Percentiles rank a stretch among this genome's conserved stretches.
phyloP scores from a whole-genome alignment of 2,113 vertebrate species.

The Puffinus mauretanicus region DNA sequence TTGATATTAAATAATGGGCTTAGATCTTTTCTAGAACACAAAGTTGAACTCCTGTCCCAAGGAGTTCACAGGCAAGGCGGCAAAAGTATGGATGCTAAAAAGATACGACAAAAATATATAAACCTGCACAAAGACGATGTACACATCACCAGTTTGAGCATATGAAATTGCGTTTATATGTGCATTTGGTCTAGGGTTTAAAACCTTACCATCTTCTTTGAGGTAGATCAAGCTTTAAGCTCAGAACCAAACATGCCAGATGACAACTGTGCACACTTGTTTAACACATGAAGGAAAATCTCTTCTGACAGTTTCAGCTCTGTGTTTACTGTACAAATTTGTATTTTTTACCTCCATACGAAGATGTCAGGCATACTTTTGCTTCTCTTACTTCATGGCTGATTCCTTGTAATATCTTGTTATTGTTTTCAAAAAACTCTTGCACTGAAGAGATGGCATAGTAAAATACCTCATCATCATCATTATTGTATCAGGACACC shows the following conservation, averaged over 20 bases:
- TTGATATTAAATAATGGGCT: fast-evolving
- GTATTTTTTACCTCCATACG: neutral
- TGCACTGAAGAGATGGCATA: neutral
- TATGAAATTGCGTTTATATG: neutral
- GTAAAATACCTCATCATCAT: neutral
- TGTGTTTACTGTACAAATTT: neutral
- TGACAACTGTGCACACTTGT: neutral
- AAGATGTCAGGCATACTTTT: neutral
- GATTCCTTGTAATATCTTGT: neutral
- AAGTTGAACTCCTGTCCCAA: neutral
- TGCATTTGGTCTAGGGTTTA: neutral
- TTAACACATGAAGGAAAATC: neutral
- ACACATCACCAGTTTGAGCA: neutral
- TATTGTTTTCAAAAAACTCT: neutral
- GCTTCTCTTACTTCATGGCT: neutral
- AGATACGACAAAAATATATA: neutral
- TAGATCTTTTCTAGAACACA: neutral
- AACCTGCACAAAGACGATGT: neutral
- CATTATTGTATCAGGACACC: neutral
- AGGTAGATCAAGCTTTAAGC: neutral
- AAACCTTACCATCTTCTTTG: neutral
- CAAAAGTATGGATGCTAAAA: neutral
- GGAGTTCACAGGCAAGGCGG: neutral
- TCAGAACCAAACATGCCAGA: neutral
- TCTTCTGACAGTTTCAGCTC: neutral